These are phyloP conservation scores for Boulengeromyrus knoepffleri DNA, from an alignment of 2,113 vertebrate species.

Conservation along the genomic window DNA sequence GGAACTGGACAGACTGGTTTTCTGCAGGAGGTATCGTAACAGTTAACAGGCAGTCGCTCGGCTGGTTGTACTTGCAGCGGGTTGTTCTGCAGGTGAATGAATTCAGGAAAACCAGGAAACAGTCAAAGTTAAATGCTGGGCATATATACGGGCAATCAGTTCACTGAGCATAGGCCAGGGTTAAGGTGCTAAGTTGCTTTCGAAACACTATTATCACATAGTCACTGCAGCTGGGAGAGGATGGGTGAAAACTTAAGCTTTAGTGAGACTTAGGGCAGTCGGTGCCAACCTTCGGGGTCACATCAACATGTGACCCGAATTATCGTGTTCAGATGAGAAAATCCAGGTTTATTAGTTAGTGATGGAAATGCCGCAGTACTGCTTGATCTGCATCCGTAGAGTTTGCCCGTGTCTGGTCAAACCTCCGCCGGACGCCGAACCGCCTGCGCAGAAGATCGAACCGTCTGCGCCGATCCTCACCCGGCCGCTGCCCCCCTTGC, in stretches of 20 bases:
- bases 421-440: rapidly evolving
- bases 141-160: not conserved
- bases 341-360: not conserved
- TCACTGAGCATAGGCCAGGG: not conserved
- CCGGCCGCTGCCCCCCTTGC: not conserved
- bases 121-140: not conserved
- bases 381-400: conserved; percentile 34
- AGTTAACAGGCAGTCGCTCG: not conserved
- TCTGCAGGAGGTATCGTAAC: not conserved
- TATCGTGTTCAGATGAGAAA: not conserved
- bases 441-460: rapidly evolving
- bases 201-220: not conserved
- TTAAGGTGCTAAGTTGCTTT: not conserved
- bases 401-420: conserved; percentile 35
- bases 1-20: conserved; percentile 22
- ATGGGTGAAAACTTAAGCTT: not conserved
- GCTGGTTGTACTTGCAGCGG: not conserved
- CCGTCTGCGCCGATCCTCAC: not conserved
- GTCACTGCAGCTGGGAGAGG: not conserved
- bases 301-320: not conserved
- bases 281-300: not conserved
- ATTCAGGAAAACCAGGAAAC: conserved; percentile 14
- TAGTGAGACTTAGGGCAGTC: not conserved
- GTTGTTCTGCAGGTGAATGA: not conserved
- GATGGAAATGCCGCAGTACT: conserved; percentile 36